Evolutionary conservation across 2,888 invertebrate genomes (phyloP), one percentile per base, ranked within the genome.

Genomic region (Eulithis prunata): DNA sequence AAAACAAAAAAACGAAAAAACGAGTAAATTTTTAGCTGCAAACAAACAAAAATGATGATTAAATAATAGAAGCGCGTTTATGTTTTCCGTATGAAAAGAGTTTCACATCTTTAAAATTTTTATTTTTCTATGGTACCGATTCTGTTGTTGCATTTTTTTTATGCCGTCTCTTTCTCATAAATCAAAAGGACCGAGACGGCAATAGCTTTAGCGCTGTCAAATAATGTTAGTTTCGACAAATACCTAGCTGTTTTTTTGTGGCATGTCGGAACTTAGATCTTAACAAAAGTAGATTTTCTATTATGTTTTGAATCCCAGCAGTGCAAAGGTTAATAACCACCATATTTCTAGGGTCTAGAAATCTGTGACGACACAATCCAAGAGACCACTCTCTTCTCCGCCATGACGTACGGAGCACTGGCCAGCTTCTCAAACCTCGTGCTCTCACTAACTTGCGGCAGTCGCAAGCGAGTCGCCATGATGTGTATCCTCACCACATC

Each of bases 301-400:
- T 21, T 21, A 2, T 21, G 21, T 21, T 1, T 21, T 2, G 21
- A 21, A 21, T 2, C 21, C 21, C 21, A 21, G 2, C 21, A 21
- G 21, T 21, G 1, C 1, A 21, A 21, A 21, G 21, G 21, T 21
- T 21, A 21, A 21, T 13, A 46, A 46, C 2, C 13, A 3, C 41
- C 2, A 21, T 49, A 0, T 13, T 70, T 64, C 2, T 78, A 90
- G 89, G 70, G 73, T 13, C 52, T 79, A 13, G 88, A 88, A 78
- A 70, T 82, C 2, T 93, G 93, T 75, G 87, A 90, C 68, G 93
- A 92, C 75, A 89, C 86, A 2, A 90, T 93, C 57, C 89, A 92
- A 74, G 83, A 87, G 4, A 89, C 90, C 1, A 93, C 93, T 0
- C 81, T 93, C 0, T 80, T 92, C 64, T 91, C 93, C 1, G 91